These are phyloP conservation scores for Hyposmocoma kahamanoa DNA, from an alignment of 1,140 invertebrate species.

Conservation along the genomic window DNA sequence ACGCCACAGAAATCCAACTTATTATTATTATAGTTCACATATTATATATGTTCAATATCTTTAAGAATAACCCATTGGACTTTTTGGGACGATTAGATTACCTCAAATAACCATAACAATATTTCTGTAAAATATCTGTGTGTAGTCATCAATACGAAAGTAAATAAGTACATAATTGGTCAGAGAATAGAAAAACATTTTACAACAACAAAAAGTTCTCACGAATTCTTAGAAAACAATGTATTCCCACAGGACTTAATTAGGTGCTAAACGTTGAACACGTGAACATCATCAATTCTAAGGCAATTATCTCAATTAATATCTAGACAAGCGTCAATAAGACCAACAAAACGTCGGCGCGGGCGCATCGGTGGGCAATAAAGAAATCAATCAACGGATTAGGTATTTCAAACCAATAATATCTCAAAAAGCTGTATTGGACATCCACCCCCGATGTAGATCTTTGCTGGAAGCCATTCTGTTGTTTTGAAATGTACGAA, in stretches of 20 bases:
- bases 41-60: no score
- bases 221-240: background rate
- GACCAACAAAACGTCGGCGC: slow-evolving; percentile 44
- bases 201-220: no score
- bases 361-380: slow-evolving; percentile 54
- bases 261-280: slow-evolving; percentile 56
- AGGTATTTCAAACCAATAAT: slow-evolving; percentile 73
- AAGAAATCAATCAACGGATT: slow-evolving; percentile 70
- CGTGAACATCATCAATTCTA: slow-evolving; percentile 58
- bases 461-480: slow-evolving; percentile 9
- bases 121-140: no score
- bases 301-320: slow-evolving; percentile 62
- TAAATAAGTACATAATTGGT: background rate
- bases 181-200: background rate
- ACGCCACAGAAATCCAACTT: no score
- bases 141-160: background rate
- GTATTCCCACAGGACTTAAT: slow-evolving; percentile 51
- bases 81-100: no score
- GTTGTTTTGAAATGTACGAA: no score
- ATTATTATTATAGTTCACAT: no score
- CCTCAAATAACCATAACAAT: no score
- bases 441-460: slow-evolving; percentile 31
- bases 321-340: slow-evolving; percentile 57
- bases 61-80: no score
- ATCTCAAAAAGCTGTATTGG: slow-evolving; percentile 60